Conservation (phyloP, 2,888 invertebrate species). For the Gastracanthus pulcherrimus region DNA sequence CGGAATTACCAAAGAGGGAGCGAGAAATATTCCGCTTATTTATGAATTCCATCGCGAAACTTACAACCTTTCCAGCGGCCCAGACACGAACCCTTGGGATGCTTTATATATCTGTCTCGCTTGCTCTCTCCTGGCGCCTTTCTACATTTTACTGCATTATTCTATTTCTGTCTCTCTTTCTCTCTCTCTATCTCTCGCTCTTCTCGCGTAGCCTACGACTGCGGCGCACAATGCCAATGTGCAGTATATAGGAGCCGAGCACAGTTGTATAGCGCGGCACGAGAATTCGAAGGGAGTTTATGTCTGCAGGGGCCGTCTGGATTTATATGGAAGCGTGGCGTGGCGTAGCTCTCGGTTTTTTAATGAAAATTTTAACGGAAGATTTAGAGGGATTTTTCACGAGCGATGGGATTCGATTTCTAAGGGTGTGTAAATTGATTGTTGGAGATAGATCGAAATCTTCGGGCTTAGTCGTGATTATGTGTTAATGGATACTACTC, state of each 20-base stretch:
- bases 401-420: no score
- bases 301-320: neutral
- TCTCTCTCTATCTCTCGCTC: no score
- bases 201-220: no score
- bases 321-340: neutral
- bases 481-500: no score
- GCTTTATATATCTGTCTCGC: slow-evolving; percentile 53
- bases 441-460: no score
- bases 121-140: neutral
- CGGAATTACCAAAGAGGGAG: neutral
- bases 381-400: neutral
- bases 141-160: slow-evolving; percentile 48
- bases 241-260: no score
- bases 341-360: slow-evolving; percentile 15
- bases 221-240: slow-evolving; percentile 18
- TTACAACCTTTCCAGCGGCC: slow-evolving; percentile 54
- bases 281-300: slow-evolving; percentile 35
- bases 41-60: slow-evolving; percentile 61
- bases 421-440: no score
- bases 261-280: neutral
- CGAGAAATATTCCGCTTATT: slow-evolving; percentile 55
- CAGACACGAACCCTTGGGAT: slow-evolving; percentile 53
- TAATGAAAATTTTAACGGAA: slow-evolving; percentile 8
- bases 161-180: slow-evolving; percentile 34
- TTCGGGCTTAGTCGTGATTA: no score